Evolutionary conservation across 2,113 vertebrate genomes (phyloP).

Genomic region (Cygnus buccinator): DNA sequence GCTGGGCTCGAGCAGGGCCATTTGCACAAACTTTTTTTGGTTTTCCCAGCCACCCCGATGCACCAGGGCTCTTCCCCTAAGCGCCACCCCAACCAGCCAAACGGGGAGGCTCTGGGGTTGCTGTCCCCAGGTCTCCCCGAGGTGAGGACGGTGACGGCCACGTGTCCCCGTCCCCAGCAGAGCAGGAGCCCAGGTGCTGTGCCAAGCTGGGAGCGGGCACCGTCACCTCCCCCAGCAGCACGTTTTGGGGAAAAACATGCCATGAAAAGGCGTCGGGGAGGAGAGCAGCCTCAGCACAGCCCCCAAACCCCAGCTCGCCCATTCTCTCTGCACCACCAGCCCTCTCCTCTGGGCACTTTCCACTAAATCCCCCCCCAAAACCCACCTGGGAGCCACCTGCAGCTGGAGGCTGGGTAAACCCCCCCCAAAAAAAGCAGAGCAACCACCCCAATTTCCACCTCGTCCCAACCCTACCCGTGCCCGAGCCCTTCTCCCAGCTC

Average conservation of each 20-base stretch:
- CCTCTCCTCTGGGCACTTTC: background rate
- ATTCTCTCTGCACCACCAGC: background rate
- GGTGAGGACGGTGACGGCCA: rapidly evolving
- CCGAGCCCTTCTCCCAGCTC: background rate
- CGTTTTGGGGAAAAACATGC: background rate
- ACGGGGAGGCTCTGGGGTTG: background rate
- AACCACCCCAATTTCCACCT: background rate
- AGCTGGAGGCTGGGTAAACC: background rate
- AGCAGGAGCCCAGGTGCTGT: too few relatives aligned
- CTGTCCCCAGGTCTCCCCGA: too few relatives aligned
- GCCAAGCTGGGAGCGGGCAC: background rate
- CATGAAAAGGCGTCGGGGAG: background rate
- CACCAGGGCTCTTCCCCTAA: background rate
- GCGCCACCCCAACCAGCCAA: background rate
- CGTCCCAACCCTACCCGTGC: background rate
- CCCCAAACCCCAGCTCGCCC: background rate
- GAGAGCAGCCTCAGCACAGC: background rate
- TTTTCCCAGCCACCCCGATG: background rate
- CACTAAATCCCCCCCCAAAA: background rate
- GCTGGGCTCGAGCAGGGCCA: background rate
- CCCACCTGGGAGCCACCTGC: background rate
- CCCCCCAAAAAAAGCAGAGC: background rate
- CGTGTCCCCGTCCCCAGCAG: rapidly evolving
- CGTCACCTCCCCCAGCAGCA: background rate
- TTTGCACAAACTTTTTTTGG: background rate